Base-by-base conservation (phyloP, 2,888 invertebrate genomes). In the Eupithecia subumbrata region DNA sequence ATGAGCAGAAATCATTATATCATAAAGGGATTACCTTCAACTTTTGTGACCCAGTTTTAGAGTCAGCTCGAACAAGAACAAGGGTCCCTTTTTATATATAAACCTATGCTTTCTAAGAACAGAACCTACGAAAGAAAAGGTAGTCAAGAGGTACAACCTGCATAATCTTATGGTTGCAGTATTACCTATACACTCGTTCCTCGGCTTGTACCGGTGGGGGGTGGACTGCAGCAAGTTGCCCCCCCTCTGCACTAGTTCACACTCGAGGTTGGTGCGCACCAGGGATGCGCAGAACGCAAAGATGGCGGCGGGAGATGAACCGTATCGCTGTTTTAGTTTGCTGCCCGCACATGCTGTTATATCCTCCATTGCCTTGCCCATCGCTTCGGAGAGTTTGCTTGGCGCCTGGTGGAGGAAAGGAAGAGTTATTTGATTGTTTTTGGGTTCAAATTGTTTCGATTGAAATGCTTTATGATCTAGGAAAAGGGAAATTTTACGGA, bases 281-380 rank as follows among this genome's bases (percentile, higher is more conserved):
- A 98, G 97, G 0, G 98, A 98, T 77, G 97, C 97, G 78, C 98
- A 98, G 92, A 98, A 98, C 73, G 98, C 96, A 89, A 98, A 97
- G 80, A 98, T 96, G 83, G 92, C 91, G 73, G 90, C 93, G 14
- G 93, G 91, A n/a, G 93, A 95, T 9, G 90, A 90, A 11, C 94
- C 94, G 95, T 95, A 93, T 12, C 97, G 97, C 84, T 97, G 96
- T 86, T 97, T 96, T 85, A 97, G 97, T 86, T 97, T 97, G 78
- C 97, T 96, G 87, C 97, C 97, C 7, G 98, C 98, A 81, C 97
- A 97, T 86, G 97, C 97, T 9, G 98, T 98, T 96, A 99, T 98
- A 91, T 98, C 98, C 87, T 98, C 98, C 98, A 99, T 98, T 40
- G 98, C 97, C 86, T 98, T 98, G 66, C 97, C 97, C 96, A 99